These are phyloP conservation scores for Tryphoninae sp. DNA, from an alignment of 2,888 invertebrate species.

Conservation along the genomic window DNA sequence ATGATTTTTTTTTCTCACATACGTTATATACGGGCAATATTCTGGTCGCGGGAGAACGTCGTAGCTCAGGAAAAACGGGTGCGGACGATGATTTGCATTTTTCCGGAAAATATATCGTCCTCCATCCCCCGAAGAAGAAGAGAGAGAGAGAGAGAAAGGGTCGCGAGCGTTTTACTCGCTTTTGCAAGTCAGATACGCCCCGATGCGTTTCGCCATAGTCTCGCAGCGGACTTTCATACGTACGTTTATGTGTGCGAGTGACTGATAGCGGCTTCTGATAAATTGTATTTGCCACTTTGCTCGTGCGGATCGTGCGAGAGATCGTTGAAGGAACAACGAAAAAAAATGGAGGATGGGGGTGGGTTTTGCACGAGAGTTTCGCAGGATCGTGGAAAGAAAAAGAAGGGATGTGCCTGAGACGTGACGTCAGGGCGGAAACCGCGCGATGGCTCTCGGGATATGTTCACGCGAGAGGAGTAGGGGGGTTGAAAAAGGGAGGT, in stretches of 20 bases:
- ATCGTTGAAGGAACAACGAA: conserved; percentile 41
- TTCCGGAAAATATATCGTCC: conserved; percentile 61
- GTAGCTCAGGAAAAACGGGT: conserved; percentile 38
- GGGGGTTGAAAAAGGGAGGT: conserved; percentile 1
- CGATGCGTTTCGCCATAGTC: conserved; percentile 45
- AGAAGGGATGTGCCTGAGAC: conserved; percentile 37
- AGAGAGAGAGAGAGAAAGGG: conserved; percentile 32
- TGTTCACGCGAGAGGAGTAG: conserved; percentile 30
- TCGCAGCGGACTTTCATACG: conserved; percentile 34
- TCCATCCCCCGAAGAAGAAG: conserved; percentile 53
- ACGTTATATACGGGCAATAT: conserved; percentile 18
- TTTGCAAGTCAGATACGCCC: conserved; percentile 69
- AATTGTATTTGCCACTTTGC: conserved; percentile 68
- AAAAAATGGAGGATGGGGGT: conserved; percentile 43
- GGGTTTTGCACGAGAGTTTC: conserved; percentile 46
- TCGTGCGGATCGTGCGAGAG: conserved; percentile 59
- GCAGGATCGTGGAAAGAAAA: conserved; percentile 44
- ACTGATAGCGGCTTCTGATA: conserved; percentile 60
- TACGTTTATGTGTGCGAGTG: conserved; percentile 32
- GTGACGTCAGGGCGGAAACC: conserved; percentile 54
- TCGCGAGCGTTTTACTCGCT: conserved; percentile 57
- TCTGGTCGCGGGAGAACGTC: conserved; percentile 34
- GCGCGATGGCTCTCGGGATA: conserved; percentile 50
- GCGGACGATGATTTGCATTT: conserved; percentile 77
- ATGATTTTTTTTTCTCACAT: neutral